Percentiles rank a stretch among this genome's conserved stretches.
Evolutionary conservation across 2,113 vertebrate species (phyloP).

Genomic region (Grammomys surdaster): DNA sequence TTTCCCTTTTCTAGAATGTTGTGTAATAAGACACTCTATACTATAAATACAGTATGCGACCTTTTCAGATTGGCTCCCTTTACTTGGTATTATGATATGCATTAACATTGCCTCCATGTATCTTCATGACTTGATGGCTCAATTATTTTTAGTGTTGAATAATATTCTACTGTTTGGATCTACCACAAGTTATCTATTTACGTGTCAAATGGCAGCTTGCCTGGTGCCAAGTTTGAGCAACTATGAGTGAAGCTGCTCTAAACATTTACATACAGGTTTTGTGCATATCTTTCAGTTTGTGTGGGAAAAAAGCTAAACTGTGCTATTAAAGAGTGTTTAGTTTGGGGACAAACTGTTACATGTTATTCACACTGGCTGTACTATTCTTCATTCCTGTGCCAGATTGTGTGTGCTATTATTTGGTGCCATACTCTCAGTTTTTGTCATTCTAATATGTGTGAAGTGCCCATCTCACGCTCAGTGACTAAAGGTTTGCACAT

Average conservation of each 20-base stretch:
- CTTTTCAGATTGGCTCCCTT: slow-evolving; percentile 15
- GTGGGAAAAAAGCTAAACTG: background rate
- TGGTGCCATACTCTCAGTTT: background rate
- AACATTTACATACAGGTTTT: background rate
- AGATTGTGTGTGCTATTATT: background rate
- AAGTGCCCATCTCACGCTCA: background rate
- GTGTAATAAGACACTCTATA: background rate
- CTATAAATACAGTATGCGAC: background rate
- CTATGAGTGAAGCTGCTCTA: background rate
- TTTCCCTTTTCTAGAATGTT: slow-evolving; percentile 38
- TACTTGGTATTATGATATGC: background rate
- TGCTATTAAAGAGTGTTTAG: slow-evolving; percentile 11
- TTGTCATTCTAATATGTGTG: background rate
- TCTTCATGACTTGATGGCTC: background rate
- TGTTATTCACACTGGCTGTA: background rate
- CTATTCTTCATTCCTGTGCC: background rate
- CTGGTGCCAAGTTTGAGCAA: background rate
- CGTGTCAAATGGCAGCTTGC: background rate
- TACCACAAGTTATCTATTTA: background rate
- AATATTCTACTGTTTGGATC: background rate
- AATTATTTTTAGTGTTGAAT: slow-evolving; percentile 19
- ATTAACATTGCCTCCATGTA: background rate
- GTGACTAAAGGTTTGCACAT: background rate
- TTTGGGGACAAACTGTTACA: slow-evolving; percentile 4
- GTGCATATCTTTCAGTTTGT: background rate